Percentiles rank a stretch among this genome's conserved stretches.
These are phyloP conservation scores for Hylaeus volcanicus DNA, from an alignment of 1,140 invertebrate genomes.

Conservation along the genomic window DNA sequence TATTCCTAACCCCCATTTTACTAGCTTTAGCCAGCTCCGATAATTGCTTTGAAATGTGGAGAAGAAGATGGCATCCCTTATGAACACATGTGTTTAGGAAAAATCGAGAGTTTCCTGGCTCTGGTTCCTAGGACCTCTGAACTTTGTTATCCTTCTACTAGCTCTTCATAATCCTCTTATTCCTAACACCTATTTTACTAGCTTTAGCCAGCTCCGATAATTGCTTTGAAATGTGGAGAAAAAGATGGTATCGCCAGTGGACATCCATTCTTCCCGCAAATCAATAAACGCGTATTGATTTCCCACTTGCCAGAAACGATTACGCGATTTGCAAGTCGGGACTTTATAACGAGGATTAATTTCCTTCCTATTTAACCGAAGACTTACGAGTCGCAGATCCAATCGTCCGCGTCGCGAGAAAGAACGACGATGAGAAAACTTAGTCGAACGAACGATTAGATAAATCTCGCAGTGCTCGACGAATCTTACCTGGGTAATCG, in stretches of 20 bases:
- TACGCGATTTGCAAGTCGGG: constrained; percentile 16
- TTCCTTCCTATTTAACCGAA: constrained; percentile 25
- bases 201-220: not conserved
- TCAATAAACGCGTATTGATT: constrained; percentile 45
- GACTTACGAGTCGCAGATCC: constrained; percentile 15
- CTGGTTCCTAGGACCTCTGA: too few relatives aligned
- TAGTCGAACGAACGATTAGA: constrained; percentile 26
- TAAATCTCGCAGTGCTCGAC: constrained; percentile 49
- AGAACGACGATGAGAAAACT: constrained; percentile 47
- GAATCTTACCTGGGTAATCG: constrained; percentile 42
- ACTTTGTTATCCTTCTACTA: too few relatives aligned
- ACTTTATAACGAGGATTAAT: constrained; percentile 54
- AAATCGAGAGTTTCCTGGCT: too few relatives aligned
- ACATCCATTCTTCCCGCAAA: constrained; percentile 8
- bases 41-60: not conserved
- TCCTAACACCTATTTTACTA: too few relatives aligned
- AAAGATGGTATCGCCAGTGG: not conserved
- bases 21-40: not conserved
- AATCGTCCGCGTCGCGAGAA: constrained; percentile 26
- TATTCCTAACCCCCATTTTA: too few relatives aligned
- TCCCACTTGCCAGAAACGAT: constrained; percentile 13
- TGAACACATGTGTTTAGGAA: too few relatives aligned
- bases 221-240: not conserved
- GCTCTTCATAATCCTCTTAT: too few relatives aligned
- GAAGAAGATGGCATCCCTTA: not conserved